phyloP scores from a whole-genome alignment of 2,113 vertebrate species.

The Muntiacus muntjak region DNA sequence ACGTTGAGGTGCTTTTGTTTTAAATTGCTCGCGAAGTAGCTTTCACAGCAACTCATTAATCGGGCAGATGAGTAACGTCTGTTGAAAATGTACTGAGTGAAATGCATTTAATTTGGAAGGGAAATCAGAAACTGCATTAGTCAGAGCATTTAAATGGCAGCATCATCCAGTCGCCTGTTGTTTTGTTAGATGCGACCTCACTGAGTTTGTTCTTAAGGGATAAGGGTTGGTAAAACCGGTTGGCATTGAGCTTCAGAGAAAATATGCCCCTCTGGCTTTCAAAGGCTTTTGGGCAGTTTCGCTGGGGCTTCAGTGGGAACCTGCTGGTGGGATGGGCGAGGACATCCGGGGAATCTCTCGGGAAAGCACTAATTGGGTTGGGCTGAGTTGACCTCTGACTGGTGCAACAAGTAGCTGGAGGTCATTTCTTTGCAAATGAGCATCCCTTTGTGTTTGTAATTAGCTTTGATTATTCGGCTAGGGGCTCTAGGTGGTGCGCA shows the following conservation, averaged over 20 bases:
- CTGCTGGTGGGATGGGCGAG: neutral
- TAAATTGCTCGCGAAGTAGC: constrained; percentile 78
- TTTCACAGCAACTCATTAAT: constrained; percentile 85
- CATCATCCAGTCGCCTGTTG: constrained; percentile 29
- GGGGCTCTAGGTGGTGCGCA: neutral
- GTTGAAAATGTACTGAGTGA: constrained; percentile 83
- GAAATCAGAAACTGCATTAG: constrained; percentile 70
- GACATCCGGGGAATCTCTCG: neutral
- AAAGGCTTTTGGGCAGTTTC: neutral
- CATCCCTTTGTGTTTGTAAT: constrained; percentile 65
- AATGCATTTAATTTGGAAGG: constrained; percentile 77
- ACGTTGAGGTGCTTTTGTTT: constrained; percentile 81
- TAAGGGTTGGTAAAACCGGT: neutral
- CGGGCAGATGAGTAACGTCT: constrained; percentile 82
- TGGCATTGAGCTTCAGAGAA: neutral
- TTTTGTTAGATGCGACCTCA: constrained; percentile 31
- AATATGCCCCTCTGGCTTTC: neutral
- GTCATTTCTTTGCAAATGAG: constrained; percentile 63
- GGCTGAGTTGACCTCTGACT: neutral
- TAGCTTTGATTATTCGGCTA: constrained; percentile 45
- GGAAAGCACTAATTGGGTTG: constrained; percentile 45
- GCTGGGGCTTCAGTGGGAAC: neutral
- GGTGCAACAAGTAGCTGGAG: constrained; percentile 63
- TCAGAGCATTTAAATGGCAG: constrained; percentile 51
- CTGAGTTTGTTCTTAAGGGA: constrained; percentile 38